Base-by-base conservation (phyloP, 2,888 invertebrate genomes). In the Himalopsyche anomala region DNA sequence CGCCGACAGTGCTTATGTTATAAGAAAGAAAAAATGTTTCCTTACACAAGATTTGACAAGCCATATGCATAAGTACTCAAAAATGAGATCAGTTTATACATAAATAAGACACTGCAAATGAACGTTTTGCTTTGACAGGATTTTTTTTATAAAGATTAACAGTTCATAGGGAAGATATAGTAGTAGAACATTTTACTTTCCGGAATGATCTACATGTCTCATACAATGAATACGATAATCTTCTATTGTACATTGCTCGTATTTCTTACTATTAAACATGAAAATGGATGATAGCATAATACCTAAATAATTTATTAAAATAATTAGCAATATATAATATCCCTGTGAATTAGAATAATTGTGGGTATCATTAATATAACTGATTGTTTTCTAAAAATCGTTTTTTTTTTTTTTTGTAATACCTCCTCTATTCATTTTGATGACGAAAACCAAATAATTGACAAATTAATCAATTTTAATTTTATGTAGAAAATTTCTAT, bases 21-120 rank as follows among this genome's bases (percentile, higher is more conserved):
- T 62, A 19, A 62, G 62, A 12, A 19, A 62, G 62, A 62, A 62
- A 51, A 62, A 62, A 62, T 19, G 28, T 62, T 62, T 8, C 28
- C 62, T 62, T 62, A 62, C 19, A 62, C 19, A 62, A 62, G 62
- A 62, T 62, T 62, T 62, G 19, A 62, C 62, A 62, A 62, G 62
- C 62, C 19, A 62, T 62, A 62, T 62, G 62, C n/a, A 62, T 62
- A 62, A 62, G 62, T 62, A 62, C 62, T 62, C 62, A 62, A 62
- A 19, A 62, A 19, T 62, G 62, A 62, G 62, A 62, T 62, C 62
- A 62, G 62, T 62, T 19, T 19, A 62, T 62, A 62, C 62, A 62
- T 62, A 62, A 62, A 62, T 62, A 62, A 62, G 62, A 62, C 62
- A 62, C 62, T n/a, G 62, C 62, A 62, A 62, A 62, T 28, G 28